A percentile compares a stretch with the other conserved stretches of the same genome.
phyloP scores from a whole-genome alignment of 2,888 invertebrate species.

The Mayetiola destructor region DNA sequence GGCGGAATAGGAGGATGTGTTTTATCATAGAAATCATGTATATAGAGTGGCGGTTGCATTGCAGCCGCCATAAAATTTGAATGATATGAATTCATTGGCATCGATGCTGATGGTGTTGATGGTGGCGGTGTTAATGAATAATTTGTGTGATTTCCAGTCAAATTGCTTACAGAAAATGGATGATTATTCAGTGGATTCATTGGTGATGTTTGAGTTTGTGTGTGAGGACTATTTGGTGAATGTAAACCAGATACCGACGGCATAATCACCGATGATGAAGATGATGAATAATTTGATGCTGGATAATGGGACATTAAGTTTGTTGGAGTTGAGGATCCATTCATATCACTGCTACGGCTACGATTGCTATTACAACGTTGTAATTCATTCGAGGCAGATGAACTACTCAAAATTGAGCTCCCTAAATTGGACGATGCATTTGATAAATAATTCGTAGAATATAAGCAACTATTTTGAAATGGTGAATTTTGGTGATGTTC shows the following conservation, averaged over 20 bases:
- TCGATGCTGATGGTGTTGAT: conserved; percentile 15
- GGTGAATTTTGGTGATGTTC: conserved; percentile 14
- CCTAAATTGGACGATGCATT: conserved; percentile 2
- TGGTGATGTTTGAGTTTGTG: conserved; percentile 1
- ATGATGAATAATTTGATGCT: conserved; percentile 17
- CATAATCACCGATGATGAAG: background rate
- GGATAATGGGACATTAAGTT: conserved; percentile 32
- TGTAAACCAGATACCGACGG: background rate
- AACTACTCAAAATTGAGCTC: conserved; percentile 8
- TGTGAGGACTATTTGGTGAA: background rate
- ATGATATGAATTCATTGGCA: conserved; percentile 24
- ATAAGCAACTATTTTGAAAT: conserved; percentile 15
- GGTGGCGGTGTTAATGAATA: conserved; percentile 26
- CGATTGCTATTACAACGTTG: background rate
- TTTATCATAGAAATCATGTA: conserved; percentile 9
- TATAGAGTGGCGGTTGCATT: conserved; percentile 19
- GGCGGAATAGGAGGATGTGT: conserved; percentile 7
- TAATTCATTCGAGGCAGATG: conserved; percentile 31
- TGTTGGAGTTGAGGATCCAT: conserved; percentile 26
- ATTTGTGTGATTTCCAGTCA: conserved; percentile 24
- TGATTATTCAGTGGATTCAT: conserved; percentile 1
- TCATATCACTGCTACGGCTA: conserved; percentile 1
- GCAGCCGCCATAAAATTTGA: conserved; percentile 34
- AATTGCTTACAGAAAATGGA: conserved; percentile 36
- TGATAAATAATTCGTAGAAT: conserved; percentile 13